A percentile compares a stretch with the other conserved stretches of the same genome.
Evolutionary conservation across 2,797 vertebrate species (phyloP).

Genomic region (Trachops cirrhosus): DNA sequence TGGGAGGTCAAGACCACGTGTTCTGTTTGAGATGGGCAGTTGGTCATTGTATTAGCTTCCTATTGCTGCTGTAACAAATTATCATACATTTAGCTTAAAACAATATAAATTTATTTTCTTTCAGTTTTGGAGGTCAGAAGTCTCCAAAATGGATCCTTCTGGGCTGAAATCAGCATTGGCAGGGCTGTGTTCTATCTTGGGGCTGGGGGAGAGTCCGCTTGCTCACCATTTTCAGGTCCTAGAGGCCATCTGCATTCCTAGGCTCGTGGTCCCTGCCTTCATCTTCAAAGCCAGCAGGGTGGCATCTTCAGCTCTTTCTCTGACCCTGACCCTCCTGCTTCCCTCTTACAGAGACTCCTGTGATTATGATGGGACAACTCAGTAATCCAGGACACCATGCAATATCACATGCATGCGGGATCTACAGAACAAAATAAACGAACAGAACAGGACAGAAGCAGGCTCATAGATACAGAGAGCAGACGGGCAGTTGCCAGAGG

Average conservation of each 20-base stretch:
- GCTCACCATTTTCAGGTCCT: background rate
- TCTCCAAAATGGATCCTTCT: background rate
- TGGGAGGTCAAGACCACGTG: background rate
- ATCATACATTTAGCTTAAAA: background rate
- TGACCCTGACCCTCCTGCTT: background rate
- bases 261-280: background rate
- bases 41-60: background rate
- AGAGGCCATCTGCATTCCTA: background rate
- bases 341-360: background rate
- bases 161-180: background rate
- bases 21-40: background rate
- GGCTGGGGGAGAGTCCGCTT: background rate
- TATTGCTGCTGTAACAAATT: background rate
- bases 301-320: background rate
- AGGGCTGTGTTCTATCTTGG: background rate
- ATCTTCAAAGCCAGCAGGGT: background rate
- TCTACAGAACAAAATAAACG: background rate
- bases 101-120: background rate
- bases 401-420: background rate
- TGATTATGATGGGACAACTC: background rate
- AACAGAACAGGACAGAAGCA: background rate
- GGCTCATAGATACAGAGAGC: background rate
- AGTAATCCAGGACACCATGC: background rate
- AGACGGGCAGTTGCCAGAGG: background rate
- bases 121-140: background rate